phyloP scores from a whole-genome alignment of 2,888 invertebrate genomes.

The Ethmia dodecea region DNA sequence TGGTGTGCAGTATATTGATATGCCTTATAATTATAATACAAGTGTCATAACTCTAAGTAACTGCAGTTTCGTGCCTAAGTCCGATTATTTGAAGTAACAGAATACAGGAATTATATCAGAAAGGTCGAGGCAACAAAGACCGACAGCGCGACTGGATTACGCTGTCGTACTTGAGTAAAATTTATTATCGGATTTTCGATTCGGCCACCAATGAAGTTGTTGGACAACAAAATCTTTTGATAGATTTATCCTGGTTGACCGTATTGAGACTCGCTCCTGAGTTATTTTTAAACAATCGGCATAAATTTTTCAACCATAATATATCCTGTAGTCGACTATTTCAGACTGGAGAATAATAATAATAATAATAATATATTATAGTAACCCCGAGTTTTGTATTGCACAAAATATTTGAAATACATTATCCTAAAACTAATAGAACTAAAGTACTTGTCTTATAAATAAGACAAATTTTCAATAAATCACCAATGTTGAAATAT shows the following conservation, averaged over 20 bases:
- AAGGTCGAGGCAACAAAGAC: constrained; percentile 70
- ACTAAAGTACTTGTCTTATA: no score
- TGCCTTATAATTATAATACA: background rate
- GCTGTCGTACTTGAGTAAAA: constrained; percentile 76
- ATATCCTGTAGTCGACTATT: no score
- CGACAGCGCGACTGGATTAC: constrained; percentile 73
- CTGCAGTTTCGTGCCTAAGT: constrained; percentile 53
- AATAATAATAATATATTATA: no score
- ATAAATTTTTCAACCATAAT: constrained; percentile 52
- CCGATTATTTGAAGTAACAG: constrained; percentile 67
- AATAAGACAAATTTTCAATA: no score
- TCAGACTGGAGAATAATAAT: no score
- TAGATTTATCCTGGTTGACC: constrained; percentile 76
- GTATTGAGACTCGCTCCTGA: constrained; percentile 67
- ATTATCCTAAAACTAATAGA: no score
- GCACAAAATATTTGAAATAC: no score
- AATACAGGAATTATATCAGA: constrained; percentile 70
- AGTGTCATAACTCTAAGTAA: constrained; percentile 36
- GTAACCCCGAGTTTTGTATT: no score
- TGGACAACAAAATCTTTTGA: constrained; percentile 78
- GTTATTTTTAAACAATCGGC: constrained; percentile 67
- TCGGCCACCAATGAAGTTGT: constrained; percentile 78
- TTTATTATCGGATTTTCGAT: constrained; percentile 78
- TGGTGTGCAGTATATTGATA: no score
- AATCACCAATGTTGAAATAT: no score